A percentile compares a stretch with the other conserved stretches of the same genome.
These are phyloP conservation scores for Nesospiza acunhae DNA, from an alignment of 2,113 vertebrate genomes.

Conservation along the genomic window DNA sequence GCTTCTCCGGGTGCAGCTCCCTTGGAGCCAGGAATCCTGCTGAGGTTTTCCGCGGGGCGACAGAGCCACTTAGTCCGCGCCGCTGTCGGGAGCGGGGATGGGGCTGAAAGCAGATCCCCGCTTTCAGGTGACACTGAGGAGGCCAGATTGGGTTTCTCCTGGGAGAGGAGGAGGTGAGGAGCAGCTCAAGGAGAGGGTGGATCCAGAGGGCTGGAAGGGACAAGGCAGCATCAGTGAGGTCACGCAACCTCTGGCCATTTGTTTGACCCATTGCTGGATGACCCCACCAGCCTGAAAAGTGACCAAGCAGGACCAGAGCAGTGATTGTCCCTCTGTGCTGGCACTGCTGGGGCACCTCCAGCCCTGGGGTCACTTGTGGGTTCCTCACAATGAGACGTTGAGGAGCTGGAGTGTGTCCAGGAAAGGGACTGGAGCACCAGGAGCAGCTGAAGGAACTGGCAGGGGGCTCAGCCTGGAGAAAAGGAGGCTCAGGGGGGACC, in stretches of 20 bases:
- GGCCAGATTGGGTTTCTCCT: constrained; percentile 38
- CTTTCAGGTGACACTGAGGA: constrained; percentile 62
- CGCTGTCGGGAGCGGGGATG: background rate
- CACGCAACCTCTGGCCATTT: accelerated
- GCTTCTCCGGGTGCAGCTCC: background rate
- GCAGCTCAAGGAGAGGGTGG: constrained; percentile 2
- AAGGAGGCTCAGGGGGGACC: background rate
- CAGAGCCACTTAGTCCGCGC: background rate
- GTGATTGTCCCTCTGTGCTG: background rate
- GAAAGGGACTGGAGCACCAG: background rate
- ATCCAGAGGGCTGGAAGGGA: background rate
- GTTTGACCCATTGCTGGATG: accelerated
- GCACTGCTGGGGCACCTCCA: accelerated
- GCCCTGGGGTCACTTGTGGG: too few species aligned
- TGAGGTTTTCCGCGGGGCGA: background rate
- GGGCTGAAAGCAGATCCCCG: constrained; percentile 42
- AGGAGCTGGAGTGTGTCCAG: accelerated
- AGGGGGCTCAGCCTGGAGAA: background rate
- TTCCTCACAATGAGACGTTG: accelerated
- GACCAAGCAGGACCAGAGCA: accelerated
- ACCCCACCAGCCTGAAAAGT: background rate
- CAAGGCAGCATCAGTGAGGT: accelerated
- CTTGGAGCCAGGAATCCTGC: constrained; percentile 42
- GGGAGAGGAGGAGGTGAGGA: background rate
- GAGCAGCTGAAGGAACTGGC: accelerated